Base-by-base conservation (phyloP, 2,888 invertebrate genomes). In the Nomada fucata region DNA sequence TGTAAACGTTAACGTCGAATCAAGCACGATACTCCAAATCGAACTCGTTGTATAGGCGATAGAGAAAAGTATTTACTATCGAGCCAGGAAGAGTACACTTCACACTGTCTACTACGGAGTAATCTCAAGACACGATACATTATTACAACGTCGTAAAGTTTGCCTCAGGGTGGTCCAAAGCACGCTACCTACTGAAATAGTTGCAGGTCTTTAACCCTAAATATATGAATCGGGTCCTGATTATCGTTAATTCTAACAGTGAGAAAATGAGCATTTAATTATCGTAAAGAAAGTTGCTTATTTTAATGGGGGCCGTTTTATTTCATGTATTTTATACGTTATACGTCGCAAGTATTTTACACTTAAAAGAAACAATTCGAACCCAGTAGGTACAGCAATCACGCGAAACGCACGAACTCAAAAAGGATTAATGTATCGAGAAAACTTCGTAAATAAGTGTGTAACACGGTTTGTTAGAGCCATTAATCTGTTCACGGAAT, bases 1-100 rank as follows among this genome's bases (percentile, higher is more conserved):
- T 47, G 65, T 65, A 73, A 73, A 73, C 23, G 73, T 73, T 73
- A 73, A 61, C 70, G 50, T 47, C 50, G 42, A 65, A 57, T 57
- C 29, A 57, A 57, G 2, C 47, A 10, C 55, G 18, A 73, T 55
- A 23, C 26, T 15, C 15, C 44, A 36, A 70, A 64, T 57, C 44
- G 55, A n/a, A n/a, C 29, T 7, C 65, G 65, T 53, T 72, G 15
- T n/a, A 2, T 29, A 15, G 18, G 0, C 11, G 42, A 63, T n/a
- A 44, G 18, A 23, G 57, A 47, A 65, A 73, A 73, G 57, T 57
- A 73, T 73, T 23, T 50, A 73, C 65, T 23, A 50, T 29, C 73
- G 15, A 57, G 7, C 26, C 0, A 4, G 47, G 20, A 42, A 57
- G 65, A 57, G 53, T 47, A 47, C 53, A 55, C 65, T 65, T 65